These are phyloP conservation scores for Micropoecilia bifurca DNA, from an alignment of 2,797 vertebrate genomes.

Conservation along the genomic window DNA sequence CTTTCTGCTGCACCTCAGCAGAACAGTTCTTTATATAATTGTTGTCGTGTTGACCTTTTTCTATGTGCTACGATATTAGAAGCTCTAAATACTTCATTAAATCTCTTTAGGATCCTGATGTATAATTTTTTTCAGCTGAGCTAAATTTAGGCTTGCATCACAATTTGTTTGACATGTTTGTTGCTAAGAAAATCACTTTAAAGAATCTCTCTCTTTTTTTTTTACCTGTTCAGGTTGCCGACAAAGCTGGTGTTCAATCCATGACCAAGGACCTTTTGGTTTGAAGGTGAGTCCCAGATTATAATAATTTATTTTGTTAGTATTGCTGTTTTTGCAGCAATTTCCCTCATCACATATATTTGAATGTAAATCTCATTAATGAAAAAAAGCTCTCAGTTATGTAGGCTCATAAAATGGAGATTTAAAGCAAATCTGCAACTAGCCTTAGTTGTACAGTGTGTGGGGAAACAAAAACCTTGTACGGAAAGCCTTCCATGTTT, in stretches of 20 bases:
- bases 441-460: conserved; percentile 42
- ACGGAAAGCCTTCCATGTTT: conserved; percentile 60
- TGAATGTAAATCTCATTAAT: not conserved
- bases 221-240: conserved; percentile 37
- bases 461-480: conserved; percentile 33
- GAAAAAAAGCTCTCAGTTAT: conserved; percentile 4
- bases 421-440: conserved; percentile 25
- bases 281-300: conserved; percentile 60
- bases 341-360: conserved; percentile 20
- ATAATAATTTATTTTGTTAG: not conserved
- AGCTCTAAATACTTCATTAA: not conserved
- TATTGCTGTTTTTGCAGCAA: conserved; percentile 5
- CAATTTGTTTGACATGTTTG: not conserved
- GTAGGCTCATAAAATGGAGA: conserved; percentile 7
- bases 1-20: not conserved
- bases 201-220: not conserved
- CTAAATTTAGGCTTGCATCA: conserved; percentile 20
- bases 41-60: not conserved
- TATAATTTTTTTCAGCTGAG: conserved; percentile 4
- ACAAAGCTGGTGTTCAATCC: conserved; percentile 49
- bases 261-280: conserved; percentile 44
- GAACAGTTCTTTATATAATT: not conserved
- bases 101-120: not conserved
- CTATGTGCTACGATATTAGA: not conserved
- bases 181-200: not conserved